Evolutionary conservation across 1,140 invertebrate species (phyloP).

Genomic region (Aphelinus atriplicis): DNA sequence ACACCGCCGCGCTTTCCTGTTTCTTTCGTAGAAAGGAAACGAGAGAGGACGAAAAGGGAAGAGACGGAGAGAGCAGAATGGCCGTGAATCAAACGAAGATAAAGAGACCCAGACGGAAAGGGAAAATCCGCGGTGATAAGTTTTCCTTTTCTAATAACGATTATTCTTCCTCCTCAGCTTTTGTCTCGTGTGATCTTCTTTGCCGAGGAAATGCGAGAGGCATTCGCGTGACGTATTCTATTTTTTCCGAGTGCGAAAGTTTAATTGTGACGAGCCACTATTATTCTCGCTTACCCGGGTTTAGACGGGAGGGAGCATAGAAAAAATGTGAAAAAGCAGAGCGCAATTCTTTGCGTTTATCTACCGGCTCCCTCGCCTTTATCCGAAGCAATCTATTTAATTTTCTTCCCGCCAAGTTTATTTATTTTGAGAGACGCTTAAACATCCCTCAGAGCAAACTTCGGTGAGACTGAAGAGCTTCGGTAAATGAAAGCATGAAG

Average conservation of each 20-base stretch:
- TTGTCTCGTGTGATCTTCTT: slow-evolving; percentile 14
- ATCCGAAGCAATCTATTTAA: slow-evolving; percentile 26
- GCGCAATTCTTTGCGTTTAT: not conserved
- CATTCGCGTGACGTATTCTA: slow-evolving; percentile 2
- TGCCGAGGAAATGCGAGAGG: not conserved
- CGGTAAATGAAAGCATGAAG: no score
- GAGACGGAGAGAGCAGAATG: not conserved
- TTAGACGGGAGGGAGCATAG: not conserved
- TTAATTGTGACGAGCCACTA: slow-evolving; percentile 39
- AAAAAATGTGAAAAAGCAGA: not conserved
- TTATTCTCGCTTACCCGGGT: slow-evolving; percentile 35
- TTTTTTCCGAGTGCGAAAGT: slow-evolving; percentile 36
- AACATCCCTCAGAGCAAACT: slow-evolving; percentile 7
- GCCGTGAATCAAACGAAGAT: slow-evolving; percentile 22
- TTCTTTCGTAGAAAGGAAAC: slow-evolving; percentile 8
- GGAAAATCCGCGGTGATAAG: slow-evolving; percentile 36
- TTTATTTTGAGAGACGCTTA: slow-evolving; percentile 15
- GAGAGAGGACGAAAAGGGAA: not conserved
- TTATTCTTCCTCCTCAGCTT: slow-evolving; percentile 31
- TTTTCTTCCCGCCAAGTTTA: not conserved
- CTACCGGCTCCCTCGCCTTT: not conserved
- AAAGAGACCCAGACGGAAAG: slow-evolving; percentile 12
- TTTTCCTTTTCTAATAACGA: slow-evolving; percentile 40
- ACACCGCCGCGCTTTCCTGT: not conserved
- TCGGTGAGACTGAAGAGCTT: no score